phyloP scores from a whole-genome alignment of 2,888 invertebrate genomes.

The Lithophane socia region DNA sequence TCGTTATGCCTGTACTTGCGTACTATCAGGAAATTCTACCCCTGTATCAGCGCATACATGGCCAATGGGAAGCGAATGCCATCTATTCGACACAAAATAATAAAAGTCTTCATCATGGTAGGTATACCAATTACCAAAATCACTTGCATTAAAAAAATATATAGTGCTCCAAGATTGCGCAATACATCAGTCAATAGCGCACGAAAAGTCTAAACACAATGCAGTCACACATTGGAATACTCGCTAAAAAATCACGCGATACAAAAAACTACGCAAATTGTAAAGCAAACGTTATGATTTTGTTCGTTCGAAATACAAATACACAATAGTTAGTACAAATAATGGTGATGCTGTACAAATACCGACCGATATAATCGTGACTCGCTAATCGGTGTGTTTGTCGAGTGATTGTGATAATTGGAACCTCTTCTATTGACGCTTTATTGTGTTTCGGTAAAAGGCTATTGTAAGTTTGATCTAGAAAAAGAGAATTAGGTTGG shows the following conservation, averaged over 20 bases:
- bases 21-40: neutral
- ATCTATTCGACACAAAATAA: neutral
- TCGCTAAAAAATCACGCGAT: conserved; percentile 50
- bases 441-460: conserved; percentile 32
- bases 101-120: neutral
- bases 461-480: conserved; percentile 16
- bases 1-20: neutral
- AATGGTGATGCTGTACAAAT: conserved; percentile 54
- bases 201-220: conserved; percentile 19
- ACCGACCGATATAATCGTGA: conserved; percentile 64
- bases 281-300: conserved; percentile 54
- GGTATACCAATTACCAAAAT: neutral
- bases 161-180: neutral
- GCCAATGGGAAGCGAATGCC: neutral
- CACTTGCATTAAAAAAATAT: neutral
- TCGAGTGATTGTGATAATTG: conserved; percentile 59
- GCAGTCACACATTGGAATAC: conserved; percentile 19
- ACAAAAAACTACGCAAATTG: conserved; percentile 53
- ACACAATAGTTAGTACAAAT: conserved; percentile 59
- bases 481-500: too few relatives aligned
- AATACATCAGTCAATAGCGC: neutral
- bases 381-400: conserved; percentile 65
- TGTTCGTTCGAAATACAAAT: conserved; percentile 25
- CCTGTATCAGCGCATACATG: neutral
- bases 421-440: conserved; percentile 39